Evolutionary conservation across 37 sponge, comb jelly and placozoan genomes (phyloP).

Genomic region (Theonella swinhoei): DNA sequence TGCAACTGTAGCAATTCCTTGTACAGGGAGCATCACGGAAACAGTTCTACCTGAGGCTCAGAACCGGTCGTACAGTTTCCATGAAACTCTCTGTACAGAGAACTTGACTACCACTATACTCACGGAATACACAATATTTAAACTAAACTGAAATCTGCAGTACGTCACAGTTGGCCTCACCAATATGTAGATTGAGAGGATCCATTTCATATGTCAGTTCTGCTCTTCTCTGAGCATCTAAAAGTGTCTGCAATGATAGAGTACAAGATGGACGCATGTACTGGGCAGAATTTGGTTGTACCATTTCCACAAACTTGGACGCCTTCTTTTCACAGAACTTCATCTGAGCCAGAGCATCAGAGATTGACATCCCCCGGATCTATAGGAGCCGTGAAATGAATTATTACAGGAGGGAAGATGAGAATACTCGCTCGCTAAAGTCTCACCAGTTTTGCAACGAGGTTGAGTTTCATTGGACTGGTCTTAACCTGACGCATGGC

Average conservation of each 20-base stretch:
- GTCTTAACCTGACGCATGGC: constrained; percentile 50
- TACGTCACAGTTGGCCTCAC: constrained; percentile 30
- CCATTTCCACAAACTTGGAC: constrained; percentile 59
- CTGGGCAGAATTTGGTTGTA: not conserved
- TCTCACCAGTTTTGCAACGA: constrained; percentile 83
- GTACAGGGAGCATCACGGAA: too few relatives aligned
- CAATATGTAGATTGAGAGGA: constrained; percentile 75
- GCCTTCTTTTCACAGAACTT: constrained; percentile 83
- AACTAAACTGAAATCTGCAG: not conserved
- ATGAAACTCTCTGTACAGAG: too few relatives aligned
- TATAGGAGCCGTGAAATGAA: constrained; percentile 3
- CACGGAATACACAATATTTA: too few relatives aligned
- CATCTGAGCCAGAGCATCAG: constrained; percentile 74
- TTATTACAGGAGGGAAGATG: not conserved
- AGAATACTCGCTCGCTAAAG: not conserved
- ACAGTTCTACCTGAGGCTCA: too few relatives aligned
- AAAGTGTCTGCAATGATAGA: constrained; percentile 29
- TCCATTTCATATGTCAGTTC: constrained; percentile 22
- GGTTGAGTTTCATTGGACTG: constrained; percentile 81
- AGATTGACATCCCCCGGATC: constrained; percentile 72
- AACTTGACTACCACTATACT: too few relatives aligned
- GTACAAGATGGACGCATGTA: not conserved
- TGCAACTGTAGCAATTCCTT: too few relatives aligned
- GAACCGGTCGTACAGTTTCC: too few relatives aligned
- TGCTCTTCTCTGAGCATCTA: constrained; percentile 77